Evolutionary conservation across 2,113 vertebrate genomes (phyloP), one percentile per base, ranked within the genome.

Genomic region (Ovis canadensis): DNA sequence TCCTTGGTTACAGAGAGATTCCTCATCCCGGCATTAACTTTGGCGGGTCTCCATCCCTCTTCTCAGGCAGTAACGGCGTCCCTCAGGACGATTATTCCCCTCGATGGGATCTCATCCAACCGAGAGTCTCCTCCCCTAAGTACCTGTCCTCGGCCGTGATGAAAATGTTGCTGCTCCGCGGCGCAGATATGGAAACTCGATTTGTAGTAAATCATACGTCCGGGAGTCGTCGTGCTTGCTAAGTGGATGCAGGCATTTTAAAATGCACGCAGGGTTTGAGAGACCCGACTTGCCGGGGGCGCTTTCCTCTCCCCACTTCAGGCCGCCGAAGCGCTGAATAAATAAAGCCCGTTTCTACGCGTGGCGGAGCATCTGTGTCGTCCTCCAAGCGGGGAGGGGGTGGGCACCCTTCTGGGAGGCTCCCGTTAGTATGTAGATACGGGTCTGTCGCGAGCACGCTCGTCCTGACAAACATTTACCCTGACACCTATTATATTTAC

Each of bases 251-350:
- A 97, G 96, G 54, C 94, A 92, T 86, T 96, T 98, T 98, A 98
- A 98, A 98, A 98, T 98, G 98, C 98, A 97, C 92, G 91, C 96
- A 97, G 98, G 97, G 98, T 98, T 97, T 90, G 97, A 81, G 95
- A 95, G 97, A 91, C 97, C 97, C 95, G 97, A 96, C 97, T 99
- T 97, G 98, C 98, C 98, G 96, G 2, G 43, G 98, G 98, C 97
- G 83, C 90, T 97, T 97, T 80, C n/a, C 67, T 71, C n/a, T 15
- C 31, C 31, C 62, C 15, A 83, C 88, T 95, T 89, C 94, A 94
- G 97, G 98, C 97, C 90, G 90, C 93, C 88, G 55, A 92, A 96
- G 96, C 64, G 48, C 57, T 87, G 84, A 96, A 98, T 98, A 98
- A 97, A 98, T 98, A 96, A 97, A 93, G 93, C 85, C 57, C 84